Percentiles rank a stretch among this genome's conserved stretches.
phyloP scores from a whole-genome alignment of 2,113 vertebrate genomes.

The Arizona elegans region DNA sequence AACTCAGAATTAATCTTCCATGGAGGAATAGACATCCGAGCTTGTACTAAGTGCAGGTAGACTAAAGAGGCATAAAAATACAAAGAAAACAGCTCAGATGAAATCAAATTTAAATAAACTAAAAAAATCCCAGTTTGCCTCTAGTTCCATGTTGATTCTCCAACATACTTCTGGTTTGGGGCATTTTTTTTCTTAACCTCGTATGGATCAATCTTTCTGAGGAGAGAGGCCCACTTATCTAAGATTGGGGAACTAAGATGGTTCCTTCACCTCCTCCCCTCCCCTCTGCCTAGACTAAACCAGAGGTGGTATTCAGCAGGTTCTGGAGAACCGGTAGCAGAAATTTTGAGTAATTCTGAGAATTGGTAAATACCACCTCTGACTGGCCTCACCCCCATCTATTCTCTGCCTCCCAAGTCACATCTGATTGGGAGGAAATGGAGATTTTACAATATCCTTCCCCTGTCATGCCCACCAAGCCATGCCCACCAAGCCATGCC shows the following conservation, averaged over 20 bases:
- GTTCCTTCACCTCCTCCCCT: background rate
- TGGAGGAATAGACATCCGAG: background rate
- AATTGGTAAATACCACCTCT: too few species aligned
- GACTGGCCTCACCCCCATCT: too few species aligned
- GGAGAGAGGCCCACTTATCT: background rate
- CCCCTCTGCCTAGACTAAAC: background rate
- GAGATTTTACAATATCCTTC: too few species aligned
- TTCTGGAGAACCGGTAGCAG: too few species aligned
- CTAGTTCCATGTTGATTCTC: background rate
- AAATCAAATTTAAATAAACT: background rate
- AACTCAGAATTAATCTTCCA: background rate
- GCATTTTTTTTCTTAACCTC: background rate
- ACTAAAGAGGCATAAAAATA: background rate
- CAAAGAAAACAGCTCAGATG: background rate
- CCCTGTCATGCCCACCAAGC: too few species aligned
- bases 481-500: too few species aligned
- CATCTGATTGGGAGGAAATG: too few species aligned
- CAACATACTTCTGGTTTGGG: background rate
- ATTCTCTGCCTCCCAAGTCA: too few species aligned
- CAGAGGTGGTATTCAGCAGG: too few species aligned
- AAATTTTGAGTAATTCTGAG: too few species aligned
- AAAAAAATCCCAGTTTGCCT: background rate
- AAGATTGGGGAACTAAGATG: background rate
- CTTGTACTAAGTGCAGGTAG: background rate
- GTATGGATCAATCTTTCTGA: background rate